Evolutionary conservation across 1,140 invertebrate genomes (phyloP), one percentile per base, ranked within the genome.

Genomic region (Pemphigus obesinymphae): DNA sequence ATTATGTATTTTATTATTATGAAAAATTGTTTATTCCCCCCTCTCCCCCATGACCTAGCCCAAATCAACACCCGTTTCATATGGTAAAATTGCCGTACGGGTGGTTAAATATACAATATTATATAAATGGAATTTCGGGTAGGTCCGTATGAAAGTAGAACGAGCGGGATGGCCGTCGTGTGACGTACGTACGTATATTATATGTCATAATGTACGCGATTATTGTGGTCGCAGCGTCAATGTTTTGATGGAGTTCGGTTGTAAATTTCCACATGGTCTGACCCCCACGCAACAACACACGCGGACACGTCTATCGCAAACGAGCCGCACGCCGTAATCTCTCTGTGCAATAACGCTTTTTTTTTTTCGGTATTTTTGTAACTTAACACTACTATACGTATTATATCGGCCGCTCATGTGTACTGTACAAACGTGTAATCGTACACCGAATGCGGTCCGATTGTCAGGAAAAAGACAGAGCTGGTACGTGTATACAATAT

Each of bases 211-310:
- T 26, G 4, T 15, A 20, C 4, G 7, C 4, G 7, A 29, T 17
- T 20, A 66, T 66, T 66, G 20, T 26, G 61, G 61, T 66, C 17
- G 61, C 7, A 13, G 17, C 72, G 72, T 75, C 72, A 75, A 75
- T 75, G 29, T 75, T 75, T 75, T 75, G 72, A 75, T 23, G 72
- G 72, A 53, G 45, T 31, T 29, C 2, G 17, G 72, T 73, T 53
- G 70, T 75, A 23, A 23, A 75, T 75, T 50, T 75, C 43, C 72
- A 53, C 40, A 75, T 29, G 72, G 72, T 75, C 17, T 29, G 72
- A 29, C 68, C 68, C 31, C 20, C 29, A 13, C 23, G 10, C 26
- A 7, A 29, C 58, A 4, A n/a, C 34, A n/a, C 20, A 26, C n/a
- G 53, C 23, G 15, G 13, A 20, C 11, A 23, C 40, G 13, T 70